Conservation (phyloP, 30 jellyfish, hydroid and myxozoan genomes). For the Chironex yamaguchii region DNA sequence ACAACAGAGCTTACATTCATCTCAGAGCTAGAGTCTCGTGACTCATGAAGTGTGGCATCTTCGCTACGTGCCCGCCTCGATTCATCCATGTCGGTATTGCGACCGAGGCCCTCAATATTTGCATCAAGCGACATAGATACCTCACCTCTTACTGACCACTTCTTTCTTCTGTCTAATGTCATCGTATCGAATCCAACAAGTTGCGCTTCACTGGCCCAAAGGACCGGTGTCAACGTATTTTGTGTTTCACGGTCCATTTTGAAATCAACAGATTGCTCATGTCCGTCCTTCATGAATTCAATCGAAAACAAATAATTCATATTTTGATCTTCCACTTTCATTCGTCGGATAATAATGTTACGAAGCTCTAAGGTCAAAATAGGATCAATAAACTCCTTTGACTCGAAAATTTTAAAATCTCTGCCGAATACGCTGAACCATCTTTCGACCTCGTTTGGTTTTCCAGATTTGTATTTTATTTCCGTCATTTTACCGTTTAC, state of each 20-base stretch:
- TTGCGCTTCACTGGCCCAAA: conserved; percentile 1
- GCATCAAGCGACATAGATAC: background rate
- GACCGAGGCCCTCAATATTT: too few species aligned
- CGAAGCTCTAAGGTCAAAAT: background rate
- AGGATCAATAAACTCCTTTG: background rate
- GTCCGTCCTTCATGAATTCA: background rate
- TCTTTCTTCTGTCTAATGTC: background rate
- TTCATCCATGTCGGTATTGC: too few species aligned
- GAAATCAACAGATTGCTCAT: background rate
- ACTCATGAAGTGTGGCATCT: background rate
- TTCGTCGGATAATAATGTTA: background rate
- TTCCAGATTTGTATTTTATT: background rate
- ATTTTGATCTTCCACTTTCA: background rate
- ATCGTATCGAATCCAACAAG: background rate
- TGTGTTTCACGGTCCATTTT: background rate
- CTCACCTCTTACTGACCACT: background rate
- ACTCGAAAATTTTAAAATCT: background rate
- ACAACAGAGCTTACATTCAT: background rate
- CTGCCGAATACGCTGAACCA: background rate
- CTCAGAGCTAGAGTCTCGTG: background rate
- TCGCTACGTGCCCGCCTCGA: too few species aligned
- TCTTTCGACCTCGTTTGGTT: background rate
- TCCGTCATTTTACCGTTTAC: background rate
- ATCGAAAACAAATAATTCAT: background rate
- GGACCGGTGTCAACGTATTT: background rate